These are phyloP conservation scores for Himalopsyche anomala DNA, from an alignment of 2,888 invertebrate species.

Conservation along the genomic window DNA sequence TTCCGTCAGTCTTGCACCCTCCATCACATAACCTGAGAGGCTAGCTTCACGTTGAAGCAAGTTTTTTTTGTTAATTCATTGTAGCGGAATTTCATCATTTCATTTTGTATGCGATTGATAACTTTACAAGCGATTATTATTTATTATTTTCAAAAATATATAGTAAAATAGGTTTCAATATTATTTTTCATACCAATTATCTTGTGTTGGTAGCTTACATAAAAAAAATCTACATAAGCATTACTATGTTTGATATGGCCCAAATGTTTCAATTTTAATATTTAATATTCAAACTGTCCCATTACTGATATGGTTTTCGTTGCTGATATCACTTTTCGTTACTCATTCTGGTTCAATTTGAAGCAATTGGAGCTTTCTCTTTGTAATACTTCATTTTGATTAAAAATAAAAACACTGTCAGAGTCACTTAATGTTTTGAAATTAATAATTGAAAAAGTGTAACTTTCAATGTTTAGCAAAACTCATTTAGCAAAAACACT, in stretches of 20 bases:
- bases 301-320: slow-evolving; percentile 39
- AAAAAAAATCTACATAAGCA: background rate
- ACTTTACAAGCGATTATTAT: background rate
- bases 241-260: slow-evolving; percentile 20
- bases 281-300: slow-evolving; percentile 8
- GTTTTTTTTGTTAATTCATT: background rate
- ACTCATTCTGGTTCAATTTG: background rate
- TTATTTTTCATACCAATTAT: background rate
- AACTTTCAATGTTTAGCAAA: background rate
- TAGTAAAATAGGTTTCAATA: background rate
- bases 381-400: background rate
- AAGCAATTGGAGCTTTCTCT: background rate
- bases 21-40: slow-evolving; percentile 68
- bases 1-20: slow-evolving; percentile 76
- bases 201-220: background rate
- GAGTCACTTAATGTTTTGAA: background rate
- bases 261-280: background rate
- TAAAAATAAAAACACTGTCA: background rate
- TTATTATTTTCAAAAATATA: background rate
- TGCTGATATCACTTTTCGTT: slow-evolving; percentile 29
- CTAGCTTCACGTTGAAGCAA: slow-evolving; percentile 27
- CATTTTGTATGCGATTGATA: background rate
- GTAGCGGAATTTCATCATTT: background rate
- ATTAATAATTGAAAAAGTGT: background rate
- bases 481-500: background rate